phyloP scores from a whole-genome alignment of 2,888 invertebrate species.

The Leptopterna dolabrata region DNA sequence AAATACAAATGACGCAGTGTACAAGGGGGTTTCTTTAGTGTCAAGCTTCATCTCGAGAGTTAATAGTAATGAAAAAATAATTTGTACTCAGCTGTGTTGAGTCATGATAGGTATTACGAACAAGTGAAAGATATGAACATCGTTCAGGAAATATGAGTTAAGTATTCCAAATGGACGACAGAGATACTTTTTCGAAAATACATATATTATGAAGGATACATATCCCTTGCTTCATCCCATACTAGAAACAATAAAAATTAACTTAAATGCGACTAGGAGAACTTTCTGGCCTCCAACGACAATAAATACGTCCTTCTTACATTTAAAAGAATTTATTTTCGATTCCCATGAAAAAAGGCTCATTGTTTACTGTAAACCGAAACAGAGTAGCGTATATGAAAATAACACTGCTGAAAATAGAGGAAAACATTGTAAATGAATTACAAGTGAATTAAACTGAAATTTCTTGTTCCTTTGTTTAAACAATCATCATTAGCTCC shows the following conservation, averaged over 20 bases:
- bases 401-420: neutral
- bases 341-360: neutral
- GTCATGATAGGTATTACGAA: neutral
- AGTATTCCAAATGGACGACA: neutral
- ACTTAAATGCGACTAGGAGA: slow-evolving; percentile 13
- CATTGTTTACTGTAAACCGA: no score
- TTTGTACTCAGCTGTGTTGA: neutral
- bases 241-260: neutral
- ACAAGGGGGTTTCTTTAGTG: neutral
- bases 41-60: neutral
- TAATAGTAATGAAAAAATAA: neutral
- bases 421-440: neutral
- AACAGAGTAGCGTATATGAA: neutral
- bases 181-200: neutral
- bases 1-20: neutral
- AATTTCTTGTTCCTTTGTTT: slow-evolving; percentile 1
- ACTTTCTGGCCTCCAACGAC: neutral
- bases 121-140: neutral
- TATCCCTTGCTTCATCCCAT: neutral
- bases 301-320: neutral
- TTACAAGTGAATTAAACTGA: neutral
- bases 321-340: neutral
- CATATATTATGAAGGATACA: neutral
- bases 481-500: neutral
- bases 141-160: neutral